phyloP scores from a whole-genome alignment of 64 coral and sea anemone species.

The Anthopleura sola region DNA sequence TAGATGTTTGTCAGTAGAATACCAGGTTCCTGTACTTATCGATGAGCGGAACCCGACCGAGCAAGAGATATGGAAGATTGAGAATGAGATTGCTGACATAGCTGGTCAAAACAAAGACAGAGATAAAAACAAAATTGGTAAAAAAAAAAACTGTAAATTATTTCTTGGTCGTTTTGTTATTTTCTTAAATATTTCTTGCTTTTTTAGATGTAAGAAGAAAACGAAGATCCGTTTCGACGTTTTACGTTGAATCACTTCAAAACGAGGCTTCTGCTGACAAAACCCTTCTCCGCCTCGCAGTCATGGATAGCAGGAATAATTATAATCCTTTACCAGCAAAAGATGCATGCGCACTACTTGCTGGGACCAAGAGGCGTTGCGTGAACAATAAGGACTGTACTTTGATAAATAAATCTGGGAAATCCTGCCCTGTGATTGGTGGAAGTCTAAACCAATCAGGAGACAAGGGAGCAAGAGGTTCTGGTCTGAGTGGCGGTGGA shows the following conservation, averaged over 20 bases:
- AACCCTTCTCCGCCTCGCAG: conserved; percentile 37
- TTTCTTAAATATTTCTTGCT: neutral
- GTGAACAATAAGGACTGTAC: conserved; percentile 29
- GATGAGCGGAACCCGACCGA: conserved; percentile 5
- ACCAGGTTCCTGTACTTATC: conserved; percentile 55
- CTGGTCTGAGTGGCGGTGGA: conserved; percentile 36
- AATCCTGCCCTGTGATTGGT: neutral
- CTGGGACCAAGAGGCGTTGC: conserved; percentile 27
- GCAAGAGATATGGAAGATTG: conserved; percentile 30
- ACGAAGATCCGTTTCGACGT: neutral
- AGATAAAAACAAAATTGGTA: neutral
- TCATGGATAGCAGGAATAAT: conserved; percentile 53
- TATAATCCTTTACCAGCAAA: conserved; percentile 48
- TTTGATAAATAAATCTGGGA: neutral
- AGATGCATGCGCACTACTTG: conserved; percentile 48
- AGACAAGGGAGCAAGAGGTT: neutral
- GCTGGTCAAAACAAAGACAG: neutral
- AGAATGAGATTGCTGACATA: conserved; percentile 29
- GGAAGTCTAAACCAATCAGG: neutral
- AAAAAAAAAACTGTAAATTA: neutral
- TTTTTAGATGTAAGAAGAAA: neutral
- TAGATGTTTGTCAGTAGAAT: conserved; percentile 60
- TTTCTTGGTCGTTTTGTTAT: neutral
- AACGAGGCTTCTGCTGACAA: conserved; percentile 1
- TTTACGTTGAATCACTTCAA: conserved; percentile 55